A percentile compares a stretch with the other conserved stretches of the same genome.
phyloP scores from a whole-genome alignment of 2,797 vertebrate genomes.

The Nannoperca obscura region DNA sequence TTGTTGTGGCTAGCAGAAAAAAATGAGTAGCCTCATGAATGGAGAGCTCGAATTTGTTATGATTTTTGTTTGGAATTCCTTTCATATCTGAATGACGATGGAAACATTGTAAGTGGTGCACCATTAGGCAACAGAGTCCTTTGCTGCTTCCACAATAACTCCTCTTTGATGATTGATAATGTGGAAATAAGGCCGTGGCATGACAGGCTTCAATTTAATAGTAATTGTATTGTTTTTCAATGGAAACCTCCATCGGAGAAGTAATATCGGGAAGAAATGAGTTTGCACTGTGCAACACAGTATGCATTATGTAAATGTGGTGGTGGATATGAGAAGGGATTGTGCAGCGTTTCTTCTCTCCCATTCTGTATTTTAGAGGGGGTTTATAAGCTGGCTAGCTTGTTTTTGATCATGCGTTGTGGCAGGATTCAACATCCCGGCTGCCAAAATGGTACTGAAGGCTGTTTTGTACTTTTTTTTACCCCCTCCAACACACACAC shows the following conservation, averaged over 20 bases:
- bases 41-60: slow-evolving; percentile 59
- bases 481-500: background rate
- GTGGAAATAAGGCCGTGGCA: slow-evolving; percentile 52
- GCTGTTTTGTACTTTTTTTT: slow-evolving; percentile 55
- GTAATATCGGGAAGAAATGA: slow-evolving; percentile 69
- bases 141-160: slow-evolving; percentile 55
- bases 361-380: slow-evolving; percentile 46
- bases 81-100: slow-evolving; percentile 58
- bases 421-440: slow-evolving; percentile 39
- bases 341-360: slow-evolving; percentile 30
- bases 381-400: slow-evolving; percentile 40
- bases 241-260: slow-evolving; percentile 52
- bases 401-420: slow-evolving; percentile 48
- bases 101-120: slow-evolving; percentile 52
- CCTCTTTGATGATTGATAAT: slow-evolving; percentile 70
- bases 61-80: slow-evolving; percentile 55
- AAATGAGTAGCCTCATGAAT: slow-evolving; percentile 52
- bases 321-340: slow-evolving; percentile 43
- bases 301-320: slow-evolving; percentile 66
- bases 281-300: slow-evolving; percentile 48
- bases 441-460: slow-evolving; percentile 61
- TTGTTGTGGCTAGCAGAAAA: slow-evolving; percentile 40
- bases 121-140: slow-evolving; percentile 62
- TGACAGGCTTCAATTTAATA: slow-evolving; percentile 72
- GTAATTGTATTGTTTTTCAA: slow-evolving; percentile 76